phyloP scores from a whole-genome alignment of 2,113 vertebrate species.

The Nyctibius bracteatus region DNA sequence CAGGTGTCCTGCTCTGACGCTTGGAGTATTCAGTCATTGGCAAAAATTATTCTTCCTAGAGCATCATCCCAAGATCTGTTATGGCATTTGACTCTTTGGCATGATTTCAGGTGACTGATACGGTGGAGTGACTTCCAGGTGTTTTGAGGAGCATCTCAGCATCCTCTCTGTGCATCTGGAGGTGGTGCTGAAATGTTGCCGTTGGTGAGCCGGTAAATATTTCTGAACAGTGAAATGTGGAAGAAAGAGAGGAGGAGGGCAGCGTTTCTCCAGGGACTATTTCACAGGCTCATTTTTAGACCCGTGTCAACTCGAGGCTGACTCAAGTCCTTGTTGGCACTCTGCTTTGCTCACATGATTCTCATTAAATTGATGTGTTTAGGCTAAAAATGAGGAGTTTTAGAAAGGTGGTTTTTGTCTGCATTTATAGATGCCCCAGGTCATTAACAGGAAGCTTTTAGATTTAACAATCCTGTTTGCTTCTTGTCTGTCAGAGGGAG shows the following conservation, averaged over 20 bases:
- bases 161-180: not conserved
- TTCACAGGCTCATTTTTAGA: not conserved
- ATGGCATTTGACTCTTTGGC: not conserved
- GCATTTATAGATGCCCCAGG: not conserved
- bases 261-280: not conserved
- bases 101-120: not conserved
- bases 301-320: not conserved
- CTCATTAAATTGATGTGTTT: not conserved
- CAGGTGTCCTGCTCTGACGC: not conserved
- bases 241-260: not conserved
- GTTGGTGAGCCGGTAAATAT: not conserved
- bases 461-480: not conserved
- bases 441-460: conserved; percentile 38
- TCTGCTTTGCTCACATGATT: not conserved
- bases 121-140: not conserved
- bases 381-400: not conserved
- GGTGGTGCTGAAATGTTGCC: not conserved
- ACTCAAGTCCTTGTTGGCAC: not conserved
- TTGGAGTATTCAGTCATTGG: not conserved
- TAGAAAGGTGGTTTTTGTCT: not conserved
- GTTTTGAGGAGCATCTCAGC: not conserved
- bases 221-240: not conserved
- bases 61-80: not conserved
- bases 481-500: not conserved
- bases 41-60: not conserved